Conservation (phyloP, 2,888 invertebrate genomes). For the Rotaria macrura region DNA sequence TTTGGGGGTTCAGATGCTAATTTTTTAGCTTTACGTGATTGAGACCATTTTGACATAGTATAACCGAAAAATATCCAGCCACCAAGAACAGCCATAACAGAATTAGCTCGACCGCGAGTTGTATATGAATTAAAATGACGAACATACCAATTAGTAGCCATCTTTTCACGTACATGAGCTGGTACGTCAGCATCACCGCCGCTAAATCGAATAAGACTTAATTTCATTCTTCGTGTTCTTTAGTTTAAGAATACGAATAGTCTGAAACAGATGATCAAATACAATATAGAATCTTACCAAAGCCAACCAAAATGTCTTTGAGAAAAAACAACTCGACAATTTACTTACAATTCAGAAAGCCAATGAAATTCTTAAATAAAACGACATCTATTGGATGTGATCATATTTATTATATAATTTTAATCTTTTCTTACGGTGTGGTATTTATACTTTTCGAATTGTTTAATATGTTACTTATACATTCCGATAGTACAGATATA, state of each 20-base stretch:
- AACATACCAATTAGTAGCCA: not conserved
- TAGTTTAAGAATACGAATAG: not conserved
- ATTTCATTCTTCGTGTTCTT: too few species aligned
- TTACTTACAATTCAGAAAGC: not conserved
- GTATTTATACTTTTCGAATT: too few species aligned
- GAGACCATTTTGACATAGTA: not conserved
- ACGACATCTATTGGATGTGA: not conserved
- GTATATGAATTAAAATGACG: not conserved
- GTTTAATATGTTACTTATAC: too few species aligned
- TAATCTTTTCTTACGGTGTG: too few species aligned
- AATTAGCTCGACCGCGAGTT: not conserved
- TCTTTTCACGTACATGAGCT: not conserved
- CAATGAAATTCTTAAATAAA: not conserved
- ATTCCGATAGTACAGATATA: too few species aligned
- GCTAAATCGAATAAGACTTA: not conserved
- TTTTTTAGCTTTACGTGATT: not conserved
- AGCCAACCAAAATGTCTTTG: not conserved
- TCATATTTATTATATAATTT: too few species aligned
- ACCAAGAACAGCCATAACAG: not conserved
- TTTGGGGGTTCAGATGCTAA: not conserved
- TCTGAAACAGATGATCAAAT: not conserved
- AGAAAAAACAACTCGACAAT: not conserved
- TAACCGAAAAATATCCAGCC: not conserved
- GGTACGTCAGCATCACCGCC: not conserved
- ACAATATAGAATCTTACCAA: not conserved